A percentile compares a stretch with the other conserved stretches of the same genome.
phyloP scores from a whole-genome alignment of 2,113 vertebrate genomes.

The Phalacrocorax pelagicus region DNA sequence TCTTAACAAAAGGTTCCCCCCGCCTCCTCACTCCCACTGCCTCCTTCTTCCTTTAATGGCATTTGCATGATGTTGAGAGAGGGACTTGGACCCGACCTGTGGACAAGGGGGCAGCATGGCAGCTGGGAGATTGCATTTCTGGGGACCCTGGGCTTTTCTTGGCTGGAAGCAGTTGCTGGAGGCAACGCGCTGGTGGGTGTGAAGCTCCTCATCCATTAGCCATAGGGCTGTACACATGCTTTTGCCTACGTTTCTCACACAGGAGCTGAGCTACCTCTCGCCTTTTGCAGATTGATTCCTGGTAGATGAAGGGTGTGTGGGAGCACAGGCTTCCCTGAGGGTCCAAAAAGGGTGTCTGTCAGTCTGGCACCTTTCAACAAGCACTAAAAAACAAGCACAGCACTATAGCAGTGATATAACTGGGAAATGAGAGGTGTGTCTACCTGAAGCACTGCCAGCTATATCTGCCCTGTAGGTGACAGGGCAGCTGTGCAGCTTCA shows the following conservation, averaged over 20 bases:
- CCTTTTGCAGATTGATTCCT: background rate
- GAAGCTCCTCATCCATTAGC: background rate
- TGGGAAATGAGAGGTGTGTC: background rate
- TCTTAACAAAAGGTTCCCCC: slow-evolving; percentile 61
- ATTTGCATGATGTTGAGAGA: slow-evolving; percentile 36
- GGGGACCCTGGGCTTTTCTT: background rate
- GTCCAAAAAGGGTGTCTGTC: background rate
- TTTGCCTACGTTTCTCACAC: background rate
- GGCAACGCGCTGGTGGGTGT: background rate
- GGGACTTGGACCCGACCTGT: background rate
- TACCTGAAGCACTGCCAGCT: background rate
- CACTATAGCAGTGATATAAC: background rate
- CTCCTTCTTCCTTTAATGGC: slow-evolving; percentile 30
- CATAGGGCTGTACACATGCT: fast-evolving
- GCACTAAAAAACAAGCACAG: background rate
- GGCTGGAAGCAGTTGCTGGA: background rate
- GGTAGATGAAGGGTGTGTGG: background rate
- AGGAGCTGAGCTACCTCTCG: background rate
- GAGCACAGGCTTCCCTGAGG: background rate
- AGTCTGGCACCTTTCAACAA: background rate
- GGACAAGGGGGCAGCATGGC: background rate
- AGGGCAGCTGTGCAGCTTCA: background rate
- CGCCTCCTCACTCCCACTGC: background rate
- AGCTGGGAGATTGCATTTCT: background rate
- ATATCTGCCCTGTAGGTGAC: background rate